These are phyloP conservation scores for Myanophis thanlyinensis DNA, from an alignment of 2,113 vertebrate genomes.

Conservation along the genomic window DNA sequence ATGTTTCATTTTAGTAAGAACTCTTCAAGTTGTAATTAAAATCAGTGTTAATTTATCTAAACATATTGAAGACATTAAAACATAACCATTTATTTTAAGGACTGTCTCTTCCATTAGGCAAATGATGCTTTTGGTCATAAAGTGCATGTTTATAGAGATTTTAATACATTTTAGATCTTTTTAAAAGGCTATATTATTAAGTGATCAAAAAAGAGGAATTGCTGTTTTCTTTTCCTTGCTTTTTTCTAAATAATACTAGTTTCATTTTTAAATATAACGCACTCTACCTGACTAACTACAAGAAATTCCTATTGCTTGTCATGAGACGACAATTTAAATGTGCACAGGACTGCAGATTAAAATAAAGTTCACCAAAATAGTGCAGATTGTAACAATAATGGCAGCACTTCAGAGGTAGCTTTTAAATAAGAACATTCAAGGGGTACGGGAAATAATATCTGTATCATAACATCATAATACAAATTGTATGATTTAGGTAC, in stretches of 20 bases:
- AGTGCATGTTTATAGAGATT: slow-evolving; percentile 42
- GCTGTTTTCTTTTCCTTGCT: slow-evolving; percentile 49
- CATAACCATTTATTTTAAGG: neutral
- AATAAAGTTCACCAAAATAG: neutral
- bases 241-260: slow-evolving; percentile 44
- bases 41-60: slow-evolving; percentile 26
- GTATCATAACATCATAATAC: neutral
- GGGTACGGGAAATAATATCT: neutral
- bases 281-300: neutral
- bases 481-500: neutral
- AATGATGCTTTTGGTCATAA: slow-evolving; percentile 15
- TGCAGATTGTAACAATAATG: neutral
- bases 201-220: slow-evolving; percentile 51
- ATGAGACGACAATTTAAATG: neutral
- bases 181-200: slow-evolving; percentile 21
- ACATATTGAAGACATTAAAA: slow-evolving; percentile 27
- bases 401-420: neutral
- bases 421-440: neutral
- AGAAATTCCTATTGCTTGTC: neutral
- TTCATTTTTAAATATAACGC: slow-evolving; percentile 31
- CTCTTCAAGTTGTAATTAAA: slow-evolving; percentile 49
- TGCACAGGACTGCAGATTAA: neutral
- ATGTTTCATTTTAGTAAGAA: slow-evolving; percentile 43
- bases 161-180: slow-evolving; percentile 29
- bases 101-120: slow-evolving; percentile 21